These are phyloP conservation scores for Blomia tropicalis DNA, from an alignment of 2,888 invertebrate genomes.

Conservation along the genomic window DNA sequence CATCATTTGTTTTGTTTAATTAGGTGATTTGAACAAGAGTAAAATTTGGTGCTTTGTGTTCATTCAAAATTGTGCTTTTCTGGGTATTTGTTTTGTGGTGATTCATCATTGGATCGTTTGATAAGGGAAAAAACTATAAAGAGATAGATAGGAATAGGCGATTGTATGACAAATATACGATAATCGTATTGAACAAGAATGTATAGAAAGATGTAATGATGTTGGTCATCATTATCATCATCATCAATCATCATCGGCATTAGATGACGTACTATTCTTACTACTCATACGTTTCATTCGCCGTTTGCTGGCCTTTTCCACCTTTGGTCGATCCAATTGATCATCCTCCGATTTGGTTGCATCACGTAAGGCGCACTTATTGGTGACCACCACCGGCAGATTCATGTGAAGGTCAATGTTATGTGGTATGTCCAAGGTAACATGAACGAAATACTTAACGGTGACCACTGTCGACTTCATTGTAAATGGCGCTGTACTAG, in stretches of 20 bases:
- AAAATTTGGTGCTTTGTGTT: too few species aligned
- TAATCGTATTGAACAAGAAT: too few species aligned
- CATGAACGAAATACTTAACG: conserved; percentile 11
- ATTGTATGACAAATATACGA: too few species aligned
- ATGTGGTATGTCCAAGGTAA: conserved; percentile 10
- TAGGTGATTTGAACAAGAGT: too few species aligned
- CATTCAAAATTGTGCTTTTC: too few species aligned
- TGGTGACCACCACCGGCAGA: conserved; percentile 4
- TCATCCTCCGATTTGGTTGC: not conserved
- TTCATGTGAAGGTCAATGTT: conserved; percentile 10
- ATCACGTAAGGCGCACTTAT: not conserved
- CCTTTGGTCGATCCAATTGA: not conserved
- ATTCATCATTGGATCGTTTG: too few species aligned
- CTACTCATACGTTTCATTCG: not conserved
- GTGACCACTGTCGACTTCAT: conserved; percentile 10
- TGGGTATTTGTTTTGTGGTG: too few species aligned
- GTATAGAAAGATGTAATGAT: too few species aligned
- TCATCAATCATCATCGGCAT: not conserved
- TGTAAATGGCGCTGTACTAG: not conserved
- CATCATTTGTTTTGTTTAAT: too few species aligned
- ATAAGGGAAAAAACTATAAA: too few species aligned
- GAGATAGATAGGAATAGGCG: too few species aligned
- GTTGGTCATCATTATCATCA: too few species aligned
- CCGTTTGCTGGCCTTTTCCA: not conserved
- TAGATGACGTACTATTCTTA: not conserved